Conservation (phyloP, 2,113 vertebrate genomes). For the Verasper variegatus region DNA sequence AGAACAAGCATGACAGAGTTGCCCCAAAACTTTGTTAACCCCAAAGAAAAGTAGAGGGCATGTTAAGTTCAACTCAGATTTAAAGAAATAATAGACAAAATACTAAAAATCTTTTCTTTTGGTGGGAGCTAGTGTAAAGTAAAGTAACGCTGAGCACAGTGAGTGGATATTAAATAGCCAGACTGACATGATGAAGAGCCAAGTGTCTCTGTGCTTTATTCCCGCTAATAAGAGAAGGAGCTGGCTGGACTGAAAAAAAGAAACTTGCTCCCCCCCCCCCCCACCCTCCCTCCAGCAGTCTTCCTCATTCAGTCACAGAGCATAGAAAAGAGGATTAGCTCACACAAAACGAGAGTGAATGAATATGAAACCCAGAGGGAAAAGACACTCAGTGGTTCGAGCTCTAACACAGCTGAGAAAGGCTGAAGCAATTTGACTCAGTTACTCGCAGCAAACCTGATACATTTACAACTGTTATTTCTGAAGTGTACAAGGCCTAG, state of each 20-base stretch:
- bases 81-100: not conserved
- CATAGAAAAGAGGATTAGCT: slow-evolving; percentile 70
- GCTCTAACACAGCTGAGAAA: slow-evolving; percentile 32
- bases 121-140: not conserved
- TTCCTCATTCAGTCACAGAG: slow-evolving; percentile 54
- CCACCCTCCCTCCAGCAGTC: slow-evolving; percentile 4
- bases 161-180: not conserved
- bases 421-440: slow-evolving; percentile 26
- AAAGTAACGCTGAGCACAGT: too few species aligned
- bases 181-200: not conserved
- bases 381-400: slow-evolving; percentile 41
- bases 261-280: not conserved
- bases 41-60: too few species aligned
- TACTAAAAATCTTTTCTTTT: not conserved
- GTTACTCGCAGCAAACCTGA: slow-evolving; percentile 16
- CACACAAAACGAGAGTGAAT: slow-evolving; percentile 57
- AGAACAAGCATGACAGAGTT: not conserved
- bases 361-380: slow-evolving; percentile 57
- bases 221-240: slow-evolving; percentile 34
- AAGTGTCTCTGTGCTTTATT: slow-evolving; percentile 18
- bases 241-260: slow-evolving; percentile 21
- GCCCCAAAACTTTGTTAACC: not conserved
- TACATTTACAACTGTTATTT: not conserved
- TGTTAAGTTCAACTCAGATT: not conserved
- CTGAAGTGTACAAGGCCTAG: not conserved